Conservation (phyloP, 2,113 vertebrate species). For the Eulacestoma nigropectus region DNA sequence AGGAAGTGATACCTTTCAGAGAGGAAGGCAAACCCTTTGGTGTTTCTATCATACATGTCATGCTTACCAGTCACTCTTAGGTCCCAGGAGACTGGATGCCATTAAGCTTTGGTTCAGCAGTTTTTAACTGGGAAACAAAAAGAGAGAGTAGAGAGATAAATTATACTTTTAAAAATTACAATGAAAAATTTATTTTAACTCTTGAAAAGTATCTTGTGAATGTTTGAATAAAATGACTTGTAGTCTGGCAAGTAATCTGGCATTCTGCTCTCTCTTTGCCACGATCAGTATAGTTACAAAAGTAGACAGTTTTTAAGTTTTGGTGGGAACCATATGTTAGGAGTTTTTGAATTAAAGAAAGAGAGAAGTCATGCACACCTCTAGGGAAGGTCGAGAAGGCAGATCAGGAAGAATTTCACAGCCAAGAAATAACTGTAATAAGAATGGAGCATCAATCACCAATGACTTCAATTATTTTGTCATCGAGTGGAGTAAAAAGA, state of each 20-base stretch:
- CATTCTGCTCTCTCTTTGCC: background rate
- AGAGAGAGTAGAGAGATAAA: background rate
- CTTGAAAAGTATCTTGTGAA: background rate
- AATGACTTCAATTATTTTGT: slow-evolving; percentile 35
- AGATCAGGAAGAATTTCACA: slow-evolving; percentile 21
- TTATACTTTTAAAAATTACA: background rate
- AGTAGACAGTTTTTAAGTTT: background rate
- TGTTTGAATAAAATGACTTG: background rate
- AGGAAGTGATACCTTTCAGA: background rate
- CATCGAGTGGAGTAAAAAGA: slow-evolving; percentile 15
- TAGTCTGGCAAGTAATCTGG: background rate
- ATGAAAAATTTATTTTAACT: background rate
- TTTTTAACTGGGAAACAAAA: background rate
- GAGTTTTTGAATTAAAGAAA: background rate
- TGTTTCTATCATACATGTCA: fast-evolving
- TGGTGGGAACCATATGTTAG: background rate
- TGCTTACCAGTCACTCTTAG: background rate
- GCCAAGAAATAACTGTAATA: slow-evolving; percentile 18
- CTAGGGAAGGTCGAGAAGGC: background rate
- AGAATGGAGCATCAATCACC: slow-evolving; percentile 31
- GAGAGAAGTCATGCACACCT: background rate
- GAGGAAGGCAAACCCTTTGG: background rate
- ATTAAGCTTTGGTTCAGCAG: background rate
- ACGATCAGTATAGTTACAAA: background rate
- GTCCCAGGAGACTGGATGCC: background rate